Evolutionary conservation across 2,888 invertebrate genomes (phyloP).

Genomic region (Dolichomitus sp.): DNA sequence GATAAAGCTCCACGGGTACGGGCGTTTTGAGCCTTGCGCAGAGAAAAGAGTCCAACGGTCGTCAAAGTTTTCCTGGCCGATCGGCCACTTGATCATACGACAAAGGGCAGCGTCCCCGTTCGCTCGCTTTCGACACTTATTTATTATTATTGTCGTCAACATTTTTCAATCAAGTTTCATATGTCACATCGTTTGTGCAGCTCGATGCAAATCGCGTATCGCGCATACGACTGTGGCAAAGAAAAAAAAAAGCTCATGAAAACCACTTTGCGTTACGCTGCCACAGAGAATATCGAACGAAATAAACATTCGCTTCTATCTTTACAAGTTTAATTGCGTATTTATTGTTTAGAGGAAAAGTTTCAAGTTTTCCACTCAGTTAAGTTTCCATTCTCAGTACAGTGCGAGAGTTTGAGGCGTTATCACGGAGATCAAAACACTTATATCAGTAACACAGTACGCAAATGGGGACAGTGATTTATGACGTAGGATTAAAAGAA

Average conservation of each 20-base stretch:
- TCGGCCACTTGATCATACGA: slow-evolving; percentile 45
- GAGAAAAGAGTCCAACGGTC: slow-evolving; percentile 34
- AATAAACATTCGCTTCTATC: slow-evolving; percentile 57
- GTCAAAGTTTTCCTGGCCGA: slow-evolving; percentile 29
- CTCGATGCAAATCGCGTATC: slow-evolving; percentile 14
- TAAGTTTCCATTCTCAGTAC: slow-evolving; percentile 12
- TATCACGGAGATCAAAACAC: slow-evolving; percentile 31
- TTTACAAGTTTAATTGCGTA: slow-evolving; percentile 39
- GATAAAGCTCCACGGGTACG: slow-evolving; percentile 42
- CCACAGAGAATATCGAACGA: slow-evolving; percentile 37
- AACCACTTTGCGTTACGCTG: slow-evolving; percentile 49
- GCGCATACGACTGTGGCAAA: not conserved
- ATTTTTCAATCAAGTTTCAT: slow-evolving; percentile 31
- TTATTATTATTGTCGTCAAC: slow-evolving; percentile 60
- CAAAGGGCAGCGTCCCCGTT: slow-evolving; percentile 29
- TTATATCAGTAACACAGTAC: slow-evolving; percentile 27
- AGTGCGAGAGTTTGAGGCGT: slow-evolving; percentile 21
- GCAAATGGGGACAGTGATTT: slow-evolving; percentile 51
- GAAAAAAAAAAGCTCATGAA: not conserved
- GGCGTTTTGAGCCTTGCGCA: slow-evolving; percentile 61
- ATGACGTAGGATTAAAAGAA: slow-evolving; percentile 49
- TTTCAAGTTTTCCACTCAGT: slow-evolving; percentile 16
- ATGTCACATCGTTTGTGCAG: slow-evolving; percentile 17
- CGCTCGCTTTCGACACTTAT: slow-evolving; percentile 60
- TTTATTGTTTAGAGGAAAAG: slow-evolving; percentile 25